Base-by-base conservation (phyloP, 2,113 vertebrate genomes). In the Girardinichthys multiradiatus region DNA sequence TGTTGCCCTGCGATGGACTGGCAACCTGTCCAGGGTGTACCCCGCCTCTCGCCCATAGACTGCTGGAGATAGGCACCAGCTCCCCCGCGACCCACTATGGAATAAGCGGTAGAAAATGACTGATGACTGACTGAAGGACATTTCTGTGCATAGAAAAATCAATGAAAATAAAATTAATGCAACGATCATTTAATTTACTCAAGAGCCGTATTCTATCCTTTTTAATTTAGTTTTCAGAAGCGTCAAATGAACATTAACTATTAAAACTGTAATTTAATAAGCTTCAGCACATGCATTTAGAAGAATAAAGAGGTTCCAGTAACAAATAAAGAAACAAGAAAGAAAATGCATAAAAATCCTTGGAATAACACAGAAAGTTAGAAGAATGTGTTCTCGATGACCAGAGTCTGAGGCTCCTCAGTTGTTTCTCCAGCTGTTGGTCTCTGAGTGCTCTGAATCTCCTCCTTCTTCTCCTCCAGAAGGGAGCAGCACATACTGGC, bases 401-500 rank as follows among this genome's bases (percentile, higher is more conserved):
- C 57, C 28, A 89, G 51, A 30, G 75, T 70, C 64, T 85, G 80
- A 63, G 76, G 79, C 39, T 80, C 86, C 27, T 73, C 68, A 48
- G 80, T 72, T 51, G 66, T 62, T 39, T 86, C 82, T 4, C 59
- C 84, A 77, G 77, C 28, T 48, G 67, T 17, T 42, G 81, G 70
- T 19, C 70, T 76, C 60, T 31, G 6, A 15, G 61, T 8, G 10
- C 51, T 45, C 26, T 19, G n/a, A 64, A 5, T 24, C 10, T 67
- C 68, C 27, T 80, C 79, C 28, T 86, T 72, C 8, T 65, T 66
- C 29, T 79, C 77, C 24, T 86, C 73, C 8, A 37, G 58, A 8
- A 70, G 61, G 62, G 84, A 67, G 63, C 94, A 95, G 79, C 95
- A 95, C 89, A 94, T 87, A 17, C 68, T 84, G 10, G 24, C 68